Percentiles rank a stretch among this genome's conserved stretches.
phyloP scores from a whole-genome alignment of 2,888 invertebrate genomes.

The Deilephila porcellus region DNA sequence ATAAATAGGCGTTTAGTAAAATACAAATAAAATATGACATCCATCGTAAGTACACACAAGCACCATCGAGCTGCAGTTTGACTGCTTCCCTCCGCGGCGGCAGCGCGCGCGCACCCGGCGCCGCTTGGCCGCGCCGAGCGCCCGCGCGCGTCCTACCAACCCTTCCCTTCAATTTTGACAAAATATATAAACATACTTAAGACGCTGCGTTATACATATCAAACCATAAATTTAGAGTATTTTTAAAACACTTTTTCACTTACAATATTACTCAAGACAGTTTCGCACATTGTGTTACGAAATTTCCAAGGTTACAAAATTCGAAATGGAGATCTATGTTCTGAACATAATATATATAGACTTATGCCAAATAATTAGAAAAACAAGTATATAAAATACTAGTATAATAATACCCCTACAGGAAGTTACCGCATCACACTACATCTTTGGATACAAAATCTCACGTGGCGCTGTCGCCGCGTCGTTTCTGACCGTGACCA shows the following conservation, averaged over 20 bases:
- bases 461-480: constrained; percentile 53
- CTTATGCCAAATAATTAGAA: constrained; percentile 73
- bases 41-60: constrained; percentile 82
- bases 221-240: constrained; percentile 39
- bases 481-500: constrained; percentile 31
- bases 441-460: constrained; percentile 82
- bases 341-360: constrained; percentile 63
- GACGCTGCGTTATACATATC: constrained; percentile 41
- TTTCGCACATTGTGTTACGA: constrained; percentile 32
- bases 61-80: constrained; percentile 77
- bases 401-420: constrained; percentile 77
- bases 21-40: constrained; percentile 71
- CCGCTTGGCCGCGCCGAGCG: constrained; percentile 52
- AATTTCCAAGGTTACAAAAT: constrained; percentile 46
- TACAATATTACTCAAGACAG: constrained; percentile 21
- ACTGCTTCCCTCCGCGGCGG: constrained; percentile 67
- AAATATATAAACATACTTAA: constrained; percentile 44
- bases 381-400: constrained; percentile 77
- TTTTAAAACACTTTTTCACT: constrained; percentile 27
- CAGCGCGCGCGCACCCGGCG: constrained; percentile 46
- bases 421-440: constrained; percentile 80
- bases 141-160: constrained; percentile 48
- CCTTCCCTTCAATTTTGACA: constrained; percentile 45
- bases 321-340: constrained; percentile 73
- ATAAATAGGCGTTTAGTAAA: constrained; percentile 70